Evolutionary conservation across 2,797 vertebrate species (phyloP).

Genomic region (Chelon auratus): DNA sequence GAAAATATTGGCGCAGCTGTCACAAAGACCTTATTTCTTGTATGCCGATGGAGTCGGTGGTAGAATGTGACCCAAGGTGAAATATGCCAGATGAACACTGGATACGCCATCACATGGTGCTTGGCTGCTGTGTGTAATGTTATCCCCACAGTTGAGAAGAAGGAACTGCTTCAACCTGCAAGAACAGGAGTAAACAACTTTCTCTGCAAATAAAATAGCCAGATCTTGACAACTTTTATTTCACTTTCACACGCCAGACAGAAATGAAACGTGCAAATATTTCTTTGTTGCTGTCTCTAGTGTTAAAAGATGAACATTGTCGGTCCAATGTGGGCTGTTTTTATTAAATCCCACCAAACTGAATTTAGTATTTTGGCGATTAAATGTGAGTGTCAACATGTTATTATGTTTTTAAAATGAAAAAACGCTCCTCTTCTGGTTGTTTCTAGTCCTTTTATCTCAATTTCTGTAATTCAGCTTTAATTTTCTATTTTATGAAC

Average conservation of each 20-base stretch:
- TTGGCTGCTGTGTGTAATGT: constrained; percentile 73
- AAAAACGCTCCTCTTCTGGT: background rate
- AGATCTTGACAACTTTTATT: background rate
- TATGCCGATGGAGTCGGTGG: constrained; percentile 32
- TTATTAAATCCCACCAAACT: background rate
- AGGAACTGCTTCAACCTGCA: constrained; percentile 39
- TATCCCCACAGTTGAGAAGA: constrained; percentile 55
- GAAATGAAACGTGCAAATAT: background rate
- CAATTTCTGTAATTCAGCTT: background rate
- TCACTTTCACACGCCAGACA: background rate
- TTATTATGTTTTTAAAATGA: no score
- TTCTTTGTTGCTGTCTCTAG: background rate
- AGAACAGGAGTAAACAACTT: constrained; percentile 74
- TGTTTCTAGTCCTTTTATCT: constrained; percentile 3
- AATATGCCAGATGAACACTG: constrained; percentile 76
- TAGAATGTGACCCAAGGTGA: constrained; percentile 69
- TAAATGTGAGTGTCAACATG: background rate
- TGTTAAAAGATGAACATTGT: background rate
- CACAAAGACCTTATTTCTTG: constrained; percentile 25
- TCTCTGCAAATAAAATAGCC: background rate
- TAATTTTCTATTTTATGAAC: constrained; percentile 10
- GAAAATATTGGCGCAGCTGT: background rate
- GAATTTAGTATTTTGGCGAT: background rate
- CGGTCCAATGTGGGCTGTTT: background rate
- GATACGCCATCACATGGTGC: constrained; percentile 84